phyloP scores from a whole-genome alignment of 2,113 vertebrate species.

The Orthonyx spaldingii region DNA sequence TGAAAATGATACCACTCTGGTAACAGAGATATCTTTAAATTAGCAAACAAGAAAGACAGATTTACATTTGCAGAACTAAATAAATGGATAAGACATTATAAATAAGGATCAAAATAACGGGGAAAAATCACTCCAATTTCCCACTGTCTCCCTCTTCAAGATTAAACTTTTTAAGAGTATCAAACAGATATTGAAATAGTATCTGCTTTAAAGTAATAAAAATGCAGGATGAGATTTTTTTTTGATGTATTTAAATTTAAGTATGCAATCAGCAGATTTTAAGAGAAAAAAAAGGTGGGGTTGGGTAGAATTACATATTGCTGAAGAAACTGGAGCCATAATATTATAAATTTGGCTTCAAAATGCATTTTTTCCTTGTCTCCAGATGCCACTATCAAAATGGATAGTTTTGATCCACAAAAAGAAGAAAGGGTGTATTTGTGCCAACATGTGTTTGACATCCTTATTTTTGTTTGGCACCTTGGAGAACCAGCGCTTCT shows the following conservation, averaged over 20 bases:
- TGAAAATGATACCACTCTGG: background rate
- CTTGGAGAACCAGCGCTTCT: background rate
- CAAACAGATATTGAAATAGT: background rate
- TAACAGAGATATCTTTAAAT: constrained; percentile 19
- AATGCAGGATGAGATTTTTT: background rate
- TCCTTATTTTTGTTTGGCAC: constrained; percentile 41
- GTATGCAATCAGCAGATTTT: background rate
- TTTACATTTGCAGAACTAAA: constrained; percentile 32
- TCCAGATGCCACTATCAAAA: constrained; percentile 25
- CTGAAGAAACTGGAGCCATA: background rate
- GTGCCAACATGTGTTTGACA: constrained; percentile 45
- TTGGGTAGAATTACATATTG: background rate
- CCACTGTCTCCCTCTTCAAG: background rate
- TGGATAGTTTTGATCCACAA: background rate
- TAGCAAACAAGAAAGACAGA: background rate
- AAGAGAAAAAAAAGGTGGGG: background rate
- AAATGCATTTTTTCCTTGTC: background rate
- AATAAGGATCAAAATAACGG: background rate
- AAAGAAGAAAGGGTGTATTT: constrained; percentile 11
- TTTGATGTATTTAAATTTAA: background rate
- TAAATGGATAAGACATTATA: background rate
- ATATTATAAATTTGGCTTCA: background rate
- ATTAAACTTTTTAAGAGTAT: background rate
- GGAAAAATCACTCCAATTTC: background rate
- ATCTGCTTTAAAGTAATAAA: background rate